Evolutionary conservation across 2,113 vertebrate genomes (phyloP), one percentile per base, ranked within the genome.

Genomic region (Carassius gibelio): DNA sequence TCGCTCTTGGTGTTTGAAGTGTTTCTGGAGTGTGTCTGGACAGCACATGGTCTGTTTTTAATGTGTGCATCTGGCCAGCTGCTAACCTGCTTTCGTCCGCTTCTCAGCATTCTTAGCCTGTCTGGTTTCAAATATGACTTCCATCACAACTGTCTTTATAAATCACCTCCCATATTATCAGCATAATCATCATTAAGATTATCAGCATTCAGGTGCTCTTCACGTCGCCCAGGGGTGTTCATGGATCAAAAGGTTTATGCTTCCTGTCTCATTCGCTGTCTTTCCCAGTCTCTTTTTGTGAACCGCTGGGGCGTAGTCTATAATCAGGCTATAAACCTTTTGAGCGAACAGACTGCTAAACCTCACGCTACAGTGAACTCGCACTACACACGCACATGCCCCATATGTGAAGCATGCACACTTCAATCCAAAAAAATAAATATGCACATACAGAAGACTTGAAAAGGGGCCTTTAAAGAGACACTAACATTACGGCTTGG

Each of bases 31-130:
- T 83, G 42, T 64, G 83, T 87, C 88, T 87, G 86, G 68, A 42
- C 86, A 50, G 76, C 88, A 89, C 80, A 89, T 89, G 88, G 76
- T 64, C 30, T 55, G 81, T 55, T 83, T 87, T 85, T 87, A 83
- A 85, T 81, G 85, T 69, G 61, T 68, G 78, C 64, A 34, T 81
- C 85, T 87, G 84, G 76, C 57, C 75, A 23, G 79, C 83, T 76
- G 74, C 10, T 48, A 45, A 45, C 42, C 42, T 9, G 42, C 83
- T 78, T 80, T n/a, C 66, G 19, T 17, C 3, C 11, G 48, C 21
- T 71, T 38, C 50, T 78, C 84, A 83, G 75, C 68, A 75, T 88
- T 75, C 80, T 45, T 17, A 75, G 55, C 75, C 15, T n/a, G 36
- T 62, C 69, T 75, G 19, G 72, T 38, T 64, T 80, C 62, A 74